These are phyloP conservation scores for Brachyptera putata DNA, from an alignment of 2,888 invertebrate genomes.

Conservation along the genomic window DNA sequence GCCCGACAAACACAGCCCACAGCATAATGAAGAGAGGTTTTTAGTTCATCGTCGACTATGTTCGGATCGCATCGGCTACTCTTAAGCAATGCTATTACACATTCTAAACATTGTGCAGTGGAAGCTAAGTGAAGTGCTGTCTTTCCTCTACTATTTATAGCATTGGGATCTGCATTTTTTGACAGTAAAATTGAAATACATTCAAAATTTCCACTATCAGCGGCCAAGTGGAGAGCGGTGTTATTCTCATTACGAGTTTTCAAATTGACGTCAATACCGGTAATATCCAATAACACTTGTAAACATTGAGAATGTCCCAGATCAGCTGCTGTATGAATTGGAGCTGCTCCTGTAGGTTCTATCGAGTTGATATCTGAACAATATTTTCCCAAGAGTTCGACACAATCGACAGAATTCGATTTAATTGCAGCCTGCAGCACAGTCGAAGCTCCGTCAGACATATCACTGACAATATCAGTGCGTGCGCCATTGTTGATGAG, in stretches of 20 bases:
- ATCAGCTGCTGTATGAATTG: slow-evolving; percentile 77
- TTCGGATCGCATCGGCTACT: slow-evolving; percentile 43
- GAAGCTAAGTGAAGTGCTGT: slow-evolving; percentile 52
- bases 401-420: slow-evolving; percentile 74
- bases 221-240: slow-evolving; percentile 43
- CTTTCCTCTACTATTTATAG: slow-evolving; percentile 45
- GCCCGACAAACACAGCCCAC: slow-evolving; percentile 47
- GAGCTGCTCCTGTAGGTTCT: slow-evolving; percentile 67
- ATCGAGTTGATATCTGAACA: slow-evolving; percentile 72
- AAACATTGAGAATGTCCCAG: slow-evolving; percentile 72
- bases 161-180: slow-evolving; percentile 42
- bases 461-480: slow-evolving; percentile 37
- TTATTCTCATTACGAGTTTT: slow-evolving; percentile 13
- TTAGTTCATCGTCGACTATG: slow-evolving; percentile 42
- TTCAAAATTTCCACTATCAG: slow-evolving; percentile 45
- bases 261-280: slow-evolving; percentile 65
- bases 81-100: slow-evolving; percentile 41
- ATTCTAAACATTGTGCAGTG: slow-evolving; percentile 41
- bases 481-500: slow-evolving; percentile 47
- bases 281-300: slow-evolving; percentile 67
- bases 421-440: slow-evolving; percentile 81
- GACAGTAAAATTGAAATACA: slow-evolving; percentile 41
- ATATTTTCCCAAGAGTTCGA: slow-evolving; percentile 67
- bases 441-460: slow-evolving; percentile 40
- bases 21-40: slow-evolving; percentile 47